These are phyloP conservation scores for Emydoidea blandingii DNA, from an alignment of 2,797 vertebrate species.

Conservation along the genomic window DNA sequence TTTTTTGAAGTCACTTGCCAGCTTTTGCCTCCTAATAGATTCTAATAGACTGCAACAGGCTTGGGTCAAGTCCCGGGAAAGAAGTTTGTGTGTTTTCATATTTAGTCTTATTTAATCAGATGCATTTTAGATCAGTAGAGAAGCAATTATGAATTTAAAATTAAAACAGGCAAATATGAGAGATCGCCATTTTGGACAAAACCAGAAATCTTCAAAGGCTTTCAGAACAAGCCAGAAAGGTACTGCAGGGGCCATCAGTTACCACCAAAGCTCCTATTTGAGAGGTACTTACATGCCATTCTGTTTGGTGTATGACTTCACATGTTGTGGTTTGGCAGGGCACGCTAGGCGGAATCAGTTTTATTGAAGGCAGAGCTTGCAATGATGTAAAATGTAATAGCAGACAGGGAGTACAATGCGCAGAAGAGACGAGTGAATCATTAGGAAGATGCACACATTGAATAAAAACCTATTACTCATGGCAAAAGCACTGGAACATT, in stretches of 20 bases:
- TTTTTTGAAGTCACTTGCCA: slow-evolving; percentile 39
- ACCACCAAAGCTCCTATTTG: background rate
- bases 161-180: background rate
- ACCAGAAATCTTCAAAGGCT: background rate
- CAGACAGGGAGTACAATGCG: background rate
- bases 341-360: accelerated
- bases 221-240: background rate
- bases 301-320: accelerated
- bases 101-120: background rate
- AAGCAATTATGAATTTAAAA: background rate
- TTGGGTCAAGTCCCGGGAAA: slow-evolving; percentile 31
- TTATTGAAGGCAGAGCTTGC: background rate
- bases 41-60: background rate
- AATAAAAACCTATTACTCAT: background rate
- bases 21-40: slow-evolving; percentile 20
- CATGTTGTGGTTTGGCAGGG: accelerated
- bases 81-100: slow-evolving; percentile 21
- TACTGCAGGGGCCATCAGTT: background rate
- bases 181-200: background rate
- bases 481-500: background rate
- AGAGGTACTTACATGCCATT: accelerated
- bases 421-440: background rate
- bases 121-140: background rate
- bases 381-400: accelerated
- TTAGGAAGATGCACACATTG: background rate